Evolutionary conservation across 1,140 invertebrate species (phyloP), one percentile per base, ranked within the genome.

Genomic region (Anastrepha obliqua): DNA sequence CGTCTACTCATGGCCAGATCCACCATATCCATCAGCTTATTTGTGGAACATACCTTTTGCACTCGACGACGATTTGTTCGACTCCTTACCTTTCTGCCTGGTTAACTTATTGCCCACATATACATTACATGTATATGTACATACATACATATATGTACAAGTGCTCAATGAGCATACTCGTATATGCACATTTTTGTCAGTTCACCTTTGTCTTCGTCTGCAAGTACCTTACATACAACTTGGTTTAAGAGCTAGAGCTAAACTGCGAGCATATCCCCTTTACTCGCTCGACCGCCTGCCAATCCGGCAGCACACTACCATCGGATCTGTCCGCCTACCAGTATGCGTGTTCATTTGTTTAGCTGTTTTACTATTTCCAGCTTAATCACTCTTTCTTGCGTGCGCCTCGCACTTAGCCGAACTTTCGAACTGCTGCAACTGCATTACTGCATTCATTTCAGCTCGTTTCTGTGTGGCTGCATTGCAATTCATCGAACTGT

Each of bases 401-500:
- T 39, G 11, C 9, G 17, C 74, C 39, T 20, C 17, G 2, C 11
- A 9, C 42, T 6, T 17, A 17, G 74, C 3, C 47, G 47, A 20
- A 55, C 74, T 81, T 55, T 81, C 74, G n/a, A 47, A 81, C 8
- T 11, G 74, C 74, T 42, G 17, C 20, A 5, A 51, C n/a, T 51
- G 9, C 47, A 81, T 29, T 29, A 29, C 29, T 29, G 74, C 39
- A 2, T 74, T 1, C 70, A 51, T 74, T 74, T 47, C 15, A 51
- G 47, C 44, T 47, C 74, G 74, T 20, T 67, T 20, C 17, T 39
- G 20, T 29, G 17, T 51, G 13, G 70, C 17, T 51, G 17, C 44
- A 74, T 74, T 74, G 70, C 70, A 74, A 74, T 74, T 74, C 70
- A 74, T 74, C 70, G 70, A 74, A 39, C 70, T 74, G 70, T 74